Conservation (phyloP, 2,888 invertebrate genomes). For the Prosapia bicincta region DNA sequence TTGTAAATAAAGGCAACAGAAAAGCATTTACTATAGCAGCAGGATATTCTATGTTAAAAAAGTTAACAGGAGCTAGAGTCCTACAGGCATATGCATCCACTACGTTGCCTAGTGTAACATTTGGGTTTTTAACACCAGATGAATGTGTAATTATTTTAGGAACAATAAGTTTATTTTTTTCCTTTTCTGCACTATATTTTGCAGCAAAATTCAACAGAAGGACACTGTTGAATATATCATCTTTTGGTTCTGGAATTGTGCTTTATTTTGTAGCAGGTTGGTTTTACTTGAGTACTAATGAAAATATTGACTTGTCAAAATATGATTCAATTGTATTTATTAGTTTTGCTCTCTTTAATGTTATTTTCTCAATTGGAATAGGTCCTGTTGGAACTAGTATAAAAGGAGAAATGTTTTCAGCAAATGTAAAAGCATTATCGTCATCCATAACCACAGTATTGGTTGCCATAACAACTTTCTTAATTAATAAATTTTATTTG, state of each 20-base stretch:
- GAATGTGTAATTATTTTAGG: conserved; percentile 57
- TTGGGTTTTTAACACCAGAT: conserved; percentile 50
- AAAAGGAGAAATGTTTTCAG: conserved; percentile 61
- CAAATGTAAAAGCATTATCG: conserved; percentile 59
- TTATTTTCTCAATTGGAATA: conserved; percentile 56
- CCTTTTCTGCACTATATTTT: conserved; percentile 54
- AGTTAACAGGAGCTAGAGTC: conserved; percentile 62
- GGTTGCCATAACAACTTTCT: conserved; percentile 55
- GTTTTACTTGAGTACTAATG: conserved; percentile 27
- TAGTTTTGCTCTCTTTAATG: conserved; percentile 25
- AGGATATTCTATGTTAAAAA: conserved; percentile 56
- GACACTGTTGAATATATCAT: conserved; percentile 57
- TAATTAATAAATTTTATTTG: conserved; percentile 58
- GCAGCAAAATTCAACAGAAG: conserved; percentile 64
- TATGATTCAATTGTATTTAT: conserved; percentile 39
- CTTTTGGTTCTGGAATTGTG: conserved; percentile 28
- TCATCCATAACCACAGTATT: conserved; percentile 56
- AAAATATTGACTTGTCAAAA: conserved; percentile 27
- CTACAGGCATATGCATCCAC: conserved; percentile 58
- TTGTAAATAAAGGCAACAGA: conserved; percentile 55
- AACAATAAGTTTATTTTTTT: conserved; percentile 56
- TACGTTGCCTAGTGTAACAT: conserved; percentile 54
- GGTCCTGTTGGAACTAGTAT: conserved; percentile 60
- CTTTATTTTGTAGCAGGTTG: conserved; percentile 31
- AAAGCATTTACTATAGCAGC: conserved; percentile 61